A percentile compares a stretch with the other conserved stretches of the same genome.
Conservation (phyloP, 2,113 vertebrate species). For the Phodopus roborovskii region DNA sequence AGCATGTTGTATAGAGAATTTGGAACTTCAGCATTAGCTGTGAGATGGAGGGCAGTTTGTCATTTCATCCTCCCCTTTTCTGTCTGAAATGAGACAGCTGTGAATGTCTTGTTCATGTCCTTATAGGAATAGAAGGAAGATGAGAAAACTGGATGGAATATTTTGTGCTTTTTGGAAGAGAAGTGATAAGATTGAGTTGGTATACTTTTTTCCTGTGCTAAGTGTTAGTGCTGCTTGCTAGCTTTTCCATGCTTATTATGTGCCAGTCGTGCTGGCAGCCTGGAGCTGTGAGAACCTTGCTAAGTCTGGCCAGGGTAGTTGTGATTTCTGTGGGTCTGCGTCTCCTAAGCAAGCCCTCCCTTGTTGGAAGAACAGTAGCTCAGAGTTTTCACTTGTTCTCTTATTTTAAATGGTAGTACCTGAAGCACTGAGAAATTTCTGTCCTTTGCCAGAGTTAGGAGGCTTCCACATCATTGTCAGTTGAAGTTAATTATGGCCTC, state of each 20-base stretch:
- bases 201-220: slow-evolving; percentile 47
- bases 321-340: slow-evolving; percentile 67
- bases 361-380: slow-evolving; percentile 55
- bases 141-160: slow-evolving; percentile 44
- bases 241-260: slow-evolving; percentile 66
- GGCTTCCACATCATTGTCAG: slow-evolving; percentile 26
- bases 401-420: slow-evolving; percentile 57
- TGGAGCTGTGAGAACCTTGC: slow-evolving; percentile 63
- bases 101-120: not conserved
- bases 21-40: slow-evolving; percentile 18
- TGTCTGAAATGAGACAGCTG: slow-evolving; percentile 65
- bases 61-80: not conserved
- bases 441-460: slow-evolving; percentile 61
- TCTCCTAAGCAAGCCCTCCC: slow-evolving; percentile 27
- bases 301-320: slow-evolving; percentile 71
- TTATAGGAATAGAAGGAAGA: slow-evolving; percentile 21
- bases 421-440: slow-evolving; percentile 47
- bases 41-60: slow-evolving; percentile 5
- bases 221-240: slow-evolving; percentile 68
- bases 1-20: slow-evolving; percentile 31
- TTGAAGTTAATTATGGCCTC: slow-evolving; percentile 71
- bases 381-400: slow-evolving; percentile 59
- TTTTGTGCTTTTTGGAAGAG: slow-evolving; percentile 66
- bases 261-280: slow-evolving; percentile 81
- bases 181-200: slow-evolving; percentile 42